Base-by-base conservation (phyloP, 1,140 invertebrate species). In the Nomia melanderi region DNA sequence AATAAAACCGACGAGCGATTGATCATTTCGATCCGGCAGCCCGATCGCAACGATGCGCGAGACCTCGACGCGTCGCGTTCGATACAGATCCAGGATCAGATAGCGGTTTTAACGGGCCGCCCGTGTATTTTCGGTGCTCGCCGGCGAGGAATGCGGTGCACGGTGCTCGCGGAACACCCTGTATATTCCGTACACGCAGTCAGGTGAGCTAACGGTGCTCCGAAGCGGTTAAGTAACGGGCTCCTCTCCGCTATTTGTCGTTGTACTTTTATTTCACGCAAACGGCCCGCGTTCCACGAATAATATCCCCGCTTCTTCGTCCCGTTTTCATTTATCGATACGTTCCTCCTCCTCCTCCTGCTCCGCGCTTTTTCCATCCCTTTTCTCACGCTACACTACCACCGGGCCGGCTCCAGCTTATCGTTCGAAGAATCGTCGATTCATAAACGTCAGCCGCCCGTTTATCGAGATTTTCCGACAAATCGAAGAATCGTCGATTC, bases 151-250 rank as follows among this genome's bases (percentile, higher is more conserved):
- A 84, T 56, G 76, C 73, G 25, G 54, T 25, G 44, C 77, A 65
- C 77, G 67, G 79, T 80, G 80, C 60, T 78, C 79, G 73, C 33
- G 60, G 47, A 72, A 27, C 85, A 84, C 83, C 84, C 84, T 85
- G 89, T 90, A 88, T 91, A 89, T 91, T 90, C 88, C 82, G 83
- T 87, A 85, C 89, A 88, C 86, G 88, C 82, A 85, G 88, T 83
- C 91, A 92, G 90, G 89, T 91, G 91, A 92, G 89, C 86, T 92
- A 92, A 92, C 91, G 91, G 91, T 91, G 88, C 87, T 86, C 84
- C 53, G 79, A 74, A 88, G 88, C 91, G 91, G 91, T 91, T 91
- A 91, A 92, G 88, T 92, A 92, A 92, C 91, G 91, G 91, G 79
- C 88, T 79, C 3, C 33, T 88, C 86, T 75, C 74, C 80, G 66